These are phyloP conservation scores for Tachyglossus aculeatus DNA, from an alignment of 2,797 vertebrate species.

Conservation along the genomic window DNA sequence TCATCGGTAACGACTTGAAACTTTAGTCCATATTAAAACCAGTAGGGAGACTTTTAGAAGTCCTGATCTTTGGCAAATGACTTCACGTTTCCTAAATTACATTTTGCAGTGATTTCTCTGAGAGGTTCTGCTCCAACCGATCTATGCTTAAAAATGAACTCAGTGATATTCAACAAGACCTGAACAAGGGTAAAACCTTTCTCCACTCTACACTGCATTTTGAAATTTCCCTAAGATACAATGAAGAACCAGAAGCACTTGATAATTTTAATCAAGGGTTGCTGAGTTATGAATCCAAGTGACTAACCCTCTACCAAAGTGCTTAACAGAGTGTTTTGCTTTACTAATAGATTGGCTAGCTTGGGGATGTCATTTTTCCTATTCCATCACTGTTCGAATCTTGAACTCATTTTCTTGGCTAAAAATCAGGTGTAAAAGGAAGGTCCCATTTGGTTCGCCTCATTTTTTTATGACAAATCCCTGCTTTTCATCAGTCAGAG, in stretches of 20 bases:
- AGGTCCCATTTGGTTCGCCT: too few relatives aligned
- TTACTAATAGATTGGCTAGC: too few relatives aligned
- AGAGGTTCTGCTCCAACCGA: neutral
- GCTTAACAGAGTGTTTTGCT: conserved; percentile 3
- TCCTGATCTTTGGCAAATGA: neutral
- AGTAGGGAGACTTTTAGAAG: conserved; percentile 1
- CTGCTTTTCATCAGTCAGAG: neutral
- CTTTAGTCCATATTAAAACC: conserved; percentile 18
- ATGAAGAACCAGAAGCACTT: neutral
- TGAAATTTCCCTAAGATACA: neutral
- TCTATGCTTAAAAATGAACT: neutral
- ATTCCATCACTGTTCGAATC: neutral
- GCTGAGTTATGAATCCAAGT: neutral
- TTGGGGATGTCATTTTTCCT: neutral
- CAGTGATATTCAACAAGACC: neutral
- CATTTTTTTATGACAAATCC: neutral
- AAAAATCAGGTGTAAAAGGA: neutral
- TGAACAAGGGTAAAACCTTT: neutral
- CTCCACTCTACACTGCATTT: conserved; percentile 7
- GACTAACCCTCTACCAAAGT: conserved; percentile 7
- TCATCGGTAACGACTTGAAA: conserved; percentile 21
- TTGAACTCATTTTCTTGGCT: neutral
- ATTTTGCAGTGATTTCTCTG: conserved; percentile 18
- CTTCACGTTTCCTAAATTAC: conserved; percentile 9
- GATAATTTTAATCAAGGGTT: conserved; percentile 9